Evolutionary conservation across 53 echinoderm and acorn worm species (phyloP).

Genomic region (Zoroaster sp.): DNA sequence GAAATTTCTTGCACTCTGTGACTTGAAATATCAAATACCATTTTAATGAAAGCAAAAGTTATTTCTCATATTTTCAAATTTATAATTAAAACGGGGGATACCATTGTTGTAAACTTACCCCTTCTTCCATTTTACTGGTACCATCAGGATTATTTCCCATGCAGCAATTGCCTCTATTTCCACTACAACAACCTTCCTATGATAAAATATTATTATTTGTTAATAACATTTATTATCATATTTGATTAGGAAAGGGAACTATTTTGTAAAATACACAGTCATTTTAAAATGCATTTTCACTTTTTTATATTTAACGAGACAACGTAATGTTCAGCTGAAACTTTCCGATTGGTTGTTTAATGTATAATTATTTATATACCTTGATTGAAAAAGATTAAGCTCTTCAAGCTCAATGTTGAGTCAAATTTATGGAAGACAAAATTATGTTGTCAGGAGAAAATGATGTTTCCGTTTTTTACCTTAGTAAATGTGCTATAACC

Average conservation of each 20-base stretch:
- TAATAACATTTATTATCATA: too few species aligned
- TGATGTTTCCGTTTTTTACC: neutral
- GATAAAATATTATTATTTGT: too few species aligned
- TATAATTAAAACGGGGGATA: neutral
- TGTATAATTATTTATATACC: too few species aligned
- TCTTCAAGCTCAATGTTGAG: neutral
- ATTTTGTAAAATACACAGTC: too few species aligned
- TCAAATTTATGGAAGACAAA: neutral
- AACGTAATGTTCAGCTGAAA: too few species aligned
- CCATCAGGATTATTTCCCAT: neutral
- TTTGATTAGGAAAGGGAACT: too few species aligned
- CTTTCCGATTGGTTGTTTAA: too few species aligned
- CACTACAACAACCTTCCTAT: slow-evolving; percentile 14
- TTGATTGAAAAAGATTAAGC: neutral
- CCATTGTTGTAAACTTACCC: neutral
- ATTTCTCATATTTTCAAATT: neutral
- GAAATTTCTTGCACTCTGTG: too few species aligned
- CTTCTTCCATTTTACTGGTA: neutral
- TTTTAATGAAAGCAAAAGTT: neutral
- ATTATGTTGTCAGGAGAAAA: neutral
- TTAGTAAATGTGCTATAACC: slow-evolving; percentile 83
- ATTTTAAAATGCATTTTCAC: too few species aligned
- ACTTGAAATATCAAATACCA: neutral
- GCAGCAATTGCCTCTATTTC: neutral
- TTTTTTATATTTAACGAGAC: too few species aligned